These are phyloP conservation scores for Zele albiditarsus DNA, from an alignment of 2,888 invertebrate species.

Conservation along the genomic window DNA sequence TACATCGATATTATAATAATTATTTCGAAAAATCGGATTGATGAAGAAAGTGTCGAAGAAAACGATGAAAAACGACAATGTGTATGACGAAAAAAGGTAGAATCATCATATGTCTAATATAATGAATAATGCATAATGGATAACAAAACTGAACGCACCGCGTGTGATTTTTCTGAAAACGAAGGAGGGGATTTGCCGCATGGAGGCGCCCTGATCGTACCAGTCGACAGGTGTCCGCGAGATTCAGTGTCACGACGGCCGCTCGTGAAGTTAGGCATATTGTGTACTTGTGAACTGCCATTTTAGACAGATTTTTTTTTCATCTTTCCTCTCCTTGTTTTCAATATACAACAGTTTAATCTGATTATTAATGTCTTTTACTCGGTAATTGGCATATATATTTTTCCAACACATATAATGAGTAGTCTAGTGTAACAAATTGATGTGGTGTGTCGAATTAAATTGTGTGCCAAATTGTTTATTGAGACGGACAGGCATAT, in stretches of 20 bases:
- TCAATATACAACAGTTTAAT: slow-evolving; percentile 28
- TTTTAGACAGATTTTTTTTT: slow-evolving; percentile 18
- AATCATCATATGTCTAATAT: not conserved
- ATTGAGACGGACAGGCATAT: slow-evolving; percentile 38
- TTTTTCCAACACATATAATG: not conserved
- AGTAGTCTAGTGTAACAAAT: not conserved
- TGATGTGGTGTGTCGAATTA: not conserved
- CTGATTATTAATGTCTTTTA: slow-evolving; percentile 1
- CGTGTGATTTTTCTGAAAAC: slow-evolving; percentile 47
- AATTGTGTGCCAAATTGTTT: not conserved
- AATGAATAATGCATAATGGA: not conserved
- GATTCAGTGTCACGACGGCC: slow-evolving; percentile 71
- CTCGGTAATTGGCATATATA: slow-evolving; percentile 9
- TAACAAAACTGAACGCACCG: slow-evolving; percentile 38
- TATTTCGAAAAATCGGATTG: no score
- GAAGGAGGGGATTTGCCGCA: slow-evolving; percentile 55
- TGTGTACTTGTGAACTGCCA: slow-evolving; percentile 42
- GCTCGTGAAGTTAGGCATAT: slow-evolving; percentile 69
- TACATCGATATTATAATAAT: no score
- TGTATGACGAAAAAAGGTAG: no score
- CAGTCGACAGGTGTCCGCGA: slow-evolving; percentile 71
- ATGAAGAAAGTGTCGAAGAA: no score
- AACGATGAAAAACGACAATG: no score
- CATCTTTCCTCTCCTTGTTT: slow-evolving; percentile 46
- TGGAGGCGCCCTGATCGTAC: slow-evolving; percentile 63